phyloP scores from a whole-genome alignment of 2,888 invertebrate genomes.

The Leptothorax acervorum region DNA sequence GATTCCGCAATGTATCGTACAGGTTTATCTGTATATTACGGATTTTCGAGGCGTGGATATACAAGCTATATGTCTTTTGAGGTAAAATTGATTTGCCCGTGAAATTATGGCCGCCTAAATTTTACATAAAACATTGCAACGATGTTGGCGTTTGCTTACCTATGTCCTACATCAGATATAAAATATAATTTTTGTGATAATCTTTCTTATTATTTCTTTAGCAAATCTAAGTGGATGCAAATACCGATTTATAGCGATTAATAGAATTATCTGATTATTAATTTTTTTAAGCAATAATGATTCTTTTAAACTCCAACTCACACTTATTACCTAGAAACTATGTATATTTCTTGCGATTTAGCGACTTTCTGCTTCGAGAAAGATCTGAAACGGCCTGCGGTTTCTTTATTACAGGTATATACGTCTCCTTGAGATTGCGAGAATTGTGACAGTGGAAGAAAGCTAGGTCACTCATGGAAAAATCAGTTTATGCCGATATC shows the following conservation, averaged over 20 bases:
- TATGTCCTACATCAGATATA: not conserved
- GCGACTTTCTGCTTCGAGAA: constrained; percentile 61
- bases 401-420: not conserved
- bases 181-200: not conserved
- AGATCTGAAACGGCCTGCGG: not conserved
- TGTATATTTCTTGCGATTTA: constrained; percentile 39
- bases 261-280: constrained; percentile 29
- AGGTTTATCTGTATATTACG: not conserved
- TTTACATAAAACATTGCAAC: not conserved
- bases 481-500: not conserved
- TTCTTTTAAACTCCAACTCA: constrained; percentile 71
- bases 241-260: not conserved
- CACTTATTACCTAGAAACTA: constrained; percentile 41
- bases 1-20: not conserved
- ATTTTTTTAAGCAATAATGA: constrained; percentile 33
- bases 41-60: not conserved
- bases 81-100: not conserved
- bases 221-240: not conserved
- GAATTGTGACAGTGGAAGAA: constrained; percentile 12
- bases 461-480: constrained; percentile 2
- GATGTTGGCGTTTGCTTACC: not conserved
- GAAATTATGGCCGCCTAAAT: not conserved
- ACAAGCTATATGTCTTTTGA: not conserved
- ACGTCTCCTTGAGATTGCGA: constrained; percentile 15
- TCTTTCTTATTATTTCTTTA: not conserved